Evolutionary conservation across 2,113 vertebrate genomes (phyloP).

Genomic region (Recurvirostra avosetta): DNA sequence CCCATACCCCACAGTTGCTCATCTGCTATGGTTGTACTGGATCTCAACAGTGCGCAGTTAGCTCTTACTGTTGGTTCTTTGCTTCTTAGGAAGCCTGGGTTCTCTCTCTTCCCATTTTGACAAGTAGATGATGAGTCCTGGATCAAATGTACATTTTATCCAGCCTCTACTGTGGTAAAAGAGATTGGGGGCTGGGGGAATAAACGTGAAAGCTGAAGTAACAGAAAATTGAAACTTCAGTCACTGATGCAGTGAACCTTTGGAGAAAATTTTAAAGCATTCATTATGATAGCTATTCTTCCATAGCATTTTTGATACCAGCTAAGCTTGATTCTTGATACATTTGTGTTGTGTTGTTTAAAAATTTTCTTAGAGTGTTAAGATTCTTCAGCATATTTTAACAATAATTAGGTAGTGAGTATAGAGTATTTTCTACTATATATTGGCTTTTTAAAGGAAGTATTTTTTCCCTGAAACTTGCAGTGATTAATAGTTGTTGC

Average conservation of each 20-base stretch:
- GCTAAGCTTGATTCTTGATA: not conserved
- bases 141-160: not conserved
- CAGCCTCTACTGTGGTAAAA: not conserved
- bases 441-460: not conserved
- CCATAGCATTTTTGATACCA: not conserved
- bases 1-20: fast-evolving
- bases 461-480: not conserved
- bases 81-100: not conserved
- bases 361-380: not conserved
- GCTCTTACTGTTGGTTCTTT: not conserved
- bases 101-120: not conserved
- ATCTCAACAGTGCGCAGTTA: not conserved
- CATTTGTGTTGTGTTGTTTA: not conserved
- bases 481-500: not conserved
- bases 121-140: not conserved
- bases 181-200: not conserved
- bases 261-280: not conserved
- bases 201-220: not conserved
- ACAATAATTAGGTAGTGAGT: not conserved
- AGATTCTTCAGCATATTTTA: not conserved
- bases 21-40: not conserved
- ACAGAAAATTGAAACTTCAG: not conserved
- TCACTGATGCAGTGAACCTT: not conserved
- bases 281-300: not conserved
- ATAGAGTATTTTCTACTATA: not conserved